Conservation (phyloP, 2,888 invertebrate species). For the Xanthorhoe designata region DNA sequence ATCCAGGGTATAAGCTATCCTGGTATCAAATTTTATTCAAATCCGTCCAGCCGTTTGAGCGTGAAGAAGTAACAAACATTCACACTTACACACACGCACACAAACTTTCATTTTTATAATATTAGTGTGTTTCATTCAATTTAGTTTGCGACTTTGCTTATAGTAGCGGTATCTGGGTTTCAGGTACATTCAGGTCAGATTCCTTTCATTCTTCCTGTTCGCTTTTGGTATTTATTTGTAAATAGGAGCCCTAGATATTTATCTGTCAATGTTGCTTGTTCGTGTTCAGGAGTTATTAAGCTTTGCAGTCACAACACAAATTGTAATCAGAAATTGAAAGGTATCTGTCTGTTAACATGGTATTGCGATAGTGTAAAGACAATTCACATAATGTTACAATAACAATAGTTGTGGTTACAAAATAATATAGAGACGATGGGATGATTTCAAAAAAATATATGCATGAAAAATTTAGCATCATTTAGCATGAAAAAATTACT, state of each 20-base stretch:
- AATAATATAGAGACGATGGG: neutral
- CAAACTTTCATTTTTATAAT: too few species aligned
- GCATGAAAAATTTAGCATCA: too few species aligned
- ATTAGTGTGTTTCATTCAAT: neutral
- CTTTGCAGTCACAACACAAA: slow-evolving; percentile 30
- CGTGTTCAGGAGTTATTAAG: slow-evolving; percentile 34
- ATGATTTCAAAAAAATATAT: too few species aligned
- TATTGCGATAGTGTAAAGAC: slow-evolving; percentile 20
- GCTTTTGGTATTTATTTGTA: slow-evolving; percentile 28
- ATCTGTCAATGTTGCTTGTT: slow-evolving; percentile 33
- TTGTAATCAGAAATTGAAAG: slow-evolving; percentile 30
- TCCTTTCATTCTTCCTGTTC: slow-evolving; percentile 36
- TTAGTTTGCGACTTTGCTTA: neutral
- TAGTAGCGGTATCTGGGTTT: slow-evolving; percentile 21
- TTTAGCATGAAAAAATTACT: too few species aligned
- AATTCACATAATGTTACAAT: slow-evolving; percentile 17
- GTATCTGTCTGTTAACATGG: slow-evolving; percentile 30
- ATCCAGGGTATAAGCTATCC: too few species aligned
- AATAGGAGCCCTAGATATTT: slow-evolving; percentile 19
- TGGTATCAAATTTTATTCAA: too few species aligned
- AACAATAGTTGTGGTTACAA: neutral
- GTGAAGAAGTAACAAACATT: too few species aligned
- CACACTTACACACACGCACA: too few species aligned
- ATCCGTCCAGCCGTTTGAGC: too few species aligned
- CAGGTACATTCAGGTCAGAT: slow-evolving; percentile 41